A percentile compares a stretch with the other conserved stretches of the same genome.
phyloP scores from a whole-genome alignment of 2,797 vertebrate genomes.

The Schizopygopsis pylzovi region DNA sequence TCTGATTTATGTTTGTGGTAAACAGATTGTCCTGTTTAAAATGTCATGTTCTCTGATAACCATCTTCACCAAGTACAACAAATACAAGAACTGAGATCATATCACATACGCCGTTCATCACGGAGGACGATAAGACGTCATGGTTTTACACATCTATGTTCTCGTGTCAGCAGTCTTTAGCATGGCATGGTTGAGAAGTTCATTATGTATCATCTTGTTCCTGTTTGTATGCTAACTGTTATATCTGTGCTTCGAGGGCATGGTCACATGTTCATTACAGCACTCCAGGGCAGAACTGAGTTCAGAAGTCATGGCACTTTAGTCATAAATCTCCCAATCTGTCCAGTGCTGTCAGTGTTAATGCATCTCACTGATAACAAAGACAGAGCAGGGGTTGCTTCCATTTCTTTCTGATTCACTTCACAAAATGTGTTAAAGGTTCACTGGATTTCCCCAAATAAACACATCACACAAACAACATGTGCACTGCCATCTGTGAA shows the following conservation, averaged over 20 bases:
- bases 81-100: neutral
- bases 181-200: conserved; percentile 24
- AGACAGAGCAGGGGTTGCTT: conserved; percentile 69
- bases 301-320: conserved; percentile 69
- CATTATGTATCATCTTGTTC: conserved; percentile 39
- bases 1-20: neutral
- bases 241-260: conserved; percentile 64
- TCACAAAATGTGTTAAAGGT: conserved; percentile 65
- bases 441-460: conserved; percentile 66
- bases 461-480: conserved; percentile 23
- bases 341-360: conserved; percentile 68
- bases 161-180: conserved; percentile 14
- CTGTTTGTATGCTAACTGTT: conserved; percentile 59
- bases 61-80: neutral
- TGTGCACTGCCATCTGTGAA: conserved; percentile 39
- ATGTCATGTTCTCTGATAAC: neutral
- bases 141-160: neutral
- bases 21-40: neutral
- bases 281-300: conserved; percentile 61
- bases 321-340: conserved; percentile 66
- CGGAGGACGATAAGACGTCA: neutral
- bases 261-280: conserved; percentile 65
- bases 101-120: neutral
- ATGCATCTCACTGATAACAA: conserved; percentile 68
- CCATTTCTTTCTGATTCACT: conserved; percentile 45